Percentiles rank a stretch among this genome's conserved stretches.
Conservation (phyloP, 1,140 invertebrate species). For the Phortica variegata region DNA sequence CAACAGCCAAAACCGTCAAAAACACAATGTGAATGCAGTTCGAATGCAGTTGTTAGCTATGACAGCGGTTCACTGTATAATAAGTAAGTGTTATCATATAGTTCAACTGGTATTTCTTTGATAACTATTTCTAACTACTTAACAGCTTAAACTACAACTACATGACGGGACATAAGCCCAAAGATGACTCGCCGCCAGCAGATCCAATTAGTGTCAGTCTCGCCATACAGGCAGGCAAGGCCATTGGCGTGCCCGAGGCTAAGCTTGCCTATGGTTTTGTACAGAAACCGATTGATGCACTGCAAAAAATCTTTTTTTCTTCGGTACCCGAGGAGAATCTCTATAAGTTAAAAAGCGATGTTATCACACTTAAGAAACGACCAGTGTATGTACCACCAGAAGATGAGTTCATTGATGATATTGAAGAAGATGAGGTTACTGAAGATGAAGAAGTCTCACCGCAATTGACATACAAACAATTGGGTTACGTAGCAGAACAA, state of each 20-base stretch:
- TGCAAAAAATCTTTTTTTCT: constrained; percentile 27
- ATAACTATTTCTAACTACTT: too few relatives aligned
- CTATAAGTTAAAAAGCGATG: constrained; percentile 53
- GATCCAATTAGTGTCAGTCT: constrained; percentile 58
- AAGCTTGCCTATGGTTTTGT: constrained; percentile 56
- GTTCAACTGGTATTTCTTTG: too few relatives aligned
- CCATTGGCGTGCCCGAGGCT: constrained; percentile 52
- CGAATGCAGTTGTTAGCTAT: too few relatives aligned
- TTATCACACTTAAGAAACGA: constrained; percentile 53
- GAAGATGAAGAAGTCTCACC: constrained; percentile 25
- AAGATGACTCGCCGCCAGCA: constrained; percentile 41
- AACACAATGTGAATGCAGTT: too few relatives aligned
- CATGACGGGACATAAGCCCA: constrained; percentile 21
- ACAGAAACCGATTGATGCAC: constrained; percentile 47
- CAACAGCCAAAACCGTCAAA: too few relatives aligned
- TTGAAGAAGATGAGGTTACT: constrained; percentile 24
- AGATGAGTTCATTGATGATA: constrained; percentile 33
- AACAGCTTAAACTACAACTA: too few relatives aligned
- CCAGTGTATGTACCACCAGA: too few relatives aligned
- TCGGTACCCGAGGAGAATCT: constrained; percentile 59
- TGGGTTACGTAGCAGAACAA: constrained; percentile 43
- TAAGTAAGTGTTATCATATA: too few relatives aligned
- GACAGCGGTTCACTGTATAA: too few relatives aligned
- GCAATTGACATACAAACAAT: constrained; percentile 43
- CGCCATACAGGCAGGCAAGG: constrained; percentile 49